Evolutionary conservation across 2,113 vertebrate species (phyloP), one percentile per base, ranked within the genome.

Genomic region (Cyanoderma ruficeps): DNA sequence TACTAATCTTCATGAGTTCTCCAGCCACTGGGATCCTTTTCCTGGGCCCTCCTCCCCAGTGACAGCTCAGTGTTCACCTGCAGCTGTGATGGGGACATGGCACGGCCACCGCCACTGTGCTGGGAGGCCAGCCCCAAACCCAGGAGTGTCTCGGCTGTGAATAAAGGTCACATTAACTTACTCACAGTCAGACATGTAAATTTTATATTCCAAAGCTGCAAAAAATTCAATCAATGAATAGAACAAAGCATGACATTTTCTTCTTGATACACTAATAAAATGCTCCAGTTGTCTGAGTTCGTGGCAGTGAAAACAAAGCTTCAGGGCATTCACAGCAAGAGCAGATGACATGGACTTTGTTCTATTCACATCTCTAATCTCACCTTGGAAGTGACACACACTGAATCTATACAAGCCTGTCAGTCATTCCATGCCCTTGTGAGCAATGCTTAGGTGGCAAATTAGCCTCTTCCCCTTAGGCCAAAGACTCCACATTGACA

Each of bases 261-360:
- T 90, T 94, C 90, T 81, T 69, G 69, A 89, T 87, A 90, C 80
- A 82, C 64, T 95, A 96, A 92, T 77, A 90, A 93, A 80, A 90
- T 46, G 81, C 92, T 94, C 46, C 92, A 74, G 93, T 60, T 80
- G 71, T 47, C 75, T 50, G 75, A 77, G 59, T 55, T 59, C 75
- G 44, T 49, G 23, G 87, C 64, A 91, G 59, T 42, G 71, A 93
- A 94, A 94, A 96, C 85, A 91, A 83, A 95, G 96, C 96, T 88
- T 53, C 37, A 33, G 93, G 94, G 77, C 94, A 97, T 28, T 63
- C 85, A 68, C 28, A 92, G 83, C 71, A 64, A 13, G 80, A 68
- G 85, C 86, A 96, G 82, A 93, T 78, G 86, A 95, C 94, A 57
- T 1, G 21, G 92, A 37, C 93, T 95, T 86, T 93, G 88, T 78